phyloP scores from a whole-genome alignment of 2,113 vertebrate genomes.

The Acanthochromis polyacanthus region DNA sequence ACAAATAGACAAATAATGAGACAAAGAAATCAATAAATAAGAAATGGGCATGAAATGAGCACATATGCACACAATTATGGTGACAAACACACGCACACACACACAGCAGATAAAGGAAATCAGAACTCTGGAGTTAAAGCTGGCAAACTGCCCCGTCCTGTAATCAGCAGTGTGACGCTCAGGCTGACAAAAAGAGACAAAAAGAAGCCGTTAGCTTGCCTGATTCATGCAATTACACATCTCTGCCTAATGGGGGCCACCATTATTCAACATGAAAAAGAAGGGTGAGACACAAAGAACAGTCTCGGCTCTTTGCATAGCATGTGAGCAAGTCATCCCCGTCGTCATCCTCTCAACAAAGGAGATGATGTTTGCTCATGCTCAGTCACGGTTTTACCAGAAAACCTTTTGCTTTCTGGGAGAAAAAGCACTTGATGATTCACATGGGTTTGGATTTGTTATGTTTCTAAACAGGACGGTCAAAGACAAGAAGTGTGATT shows the following conservation, averaged over 20 bases:
- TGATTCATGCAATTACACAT: slow-evolving; percentile 74
- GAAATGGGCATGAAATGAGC: slow-evolving; percentile 70
- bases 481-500: background rate
- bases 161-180: slow-evolving; percentile 48
- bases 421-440: background rate
- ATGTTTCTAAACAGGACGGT: background rate
- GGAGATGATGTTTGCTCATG: slow-evolving; percentile 28
- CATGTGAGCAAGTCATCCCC: slow-evolving; percentile 50
- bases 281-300: slow-evolving; percentile 44
- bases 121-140: slow-evolving; percentile 22
- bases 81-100: slow-evolving; percentile 7
- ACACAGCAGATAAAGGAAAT: slow-evolving; percentile 12
- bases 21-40: slow-evolving; percentile 79
- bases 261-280: slow-evolving; percentile 55
- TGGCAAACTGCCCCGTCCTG: slow-evolving; percentile 46
- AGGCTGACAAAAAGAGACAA: slow-evolving; percentile 50
- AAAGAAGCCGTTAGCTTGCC: slow-evolving; percentile 35
- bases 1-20: slow-evolving; percentile 78
- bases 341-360: slow-evolving; percentile 47
- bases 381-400: slow-evolving; percentile 26
- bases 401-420: slow-evolving; percentile 2
- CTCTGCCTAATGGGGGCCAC: slow-evolving; percentile 67
- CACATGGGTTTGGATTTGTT: slow-evolving; percentile 1
- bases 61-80: slow-evolving; percentile 38
- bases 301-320: slow-evolving; percentile 18